These are phyloP conservation scores for Pogona vitticeps DNA, from an alignment of 2,113 vertebrate species.

Conservation along the genomic window DNA sequence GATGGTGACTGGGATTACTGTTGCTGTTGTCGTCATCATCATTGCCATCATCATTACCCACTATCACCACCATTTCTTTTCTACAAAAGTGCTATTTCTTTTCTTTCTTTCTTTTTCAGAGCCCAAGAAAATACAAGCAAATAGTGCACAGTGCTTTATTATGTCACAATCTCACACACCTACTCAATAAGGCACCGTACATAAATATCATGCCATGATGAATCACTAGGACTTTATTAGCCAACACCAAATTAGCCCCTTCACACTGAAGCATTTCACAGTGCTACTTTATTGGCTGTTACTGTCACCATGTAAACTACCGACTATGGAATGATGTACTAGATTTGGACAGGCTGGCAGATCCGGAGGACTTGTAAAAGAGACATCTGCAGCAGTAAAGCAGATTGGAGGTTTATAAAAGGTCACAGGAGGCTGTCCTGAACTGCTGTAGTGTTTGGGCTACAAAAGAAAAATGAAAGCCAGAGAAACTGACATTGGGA, in stretches of 20 bases:
- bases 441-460: constrained; percentile 43
- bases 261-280: constrained; percentile 66
- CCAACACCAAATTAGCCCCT: constrained; percentile 57
- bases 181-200: constrained; percentile 47
- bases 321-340: constrained; percentile 56
- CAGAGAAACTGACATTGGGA: background rate
- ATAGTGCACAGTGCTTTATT: constrained; percentile 23
- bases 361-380: constrained; percentile 67
- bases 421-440: constrained; percentile 20
- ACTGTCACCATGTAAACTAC: constrained; percentile 70
- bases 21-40: constrained; percentile 11
- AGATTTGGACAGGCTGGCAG: constrained; percentile 61
- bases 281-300: constrained; percentile 71
- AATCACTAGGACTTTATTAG: constrained; percentile 67
- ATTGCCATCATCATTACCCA: background rate
- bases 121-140: constrained; percentile 37
- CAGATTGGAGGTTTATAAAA: constrained; percentile 64
- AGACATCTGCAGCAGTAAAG: constrained; percentile 64
- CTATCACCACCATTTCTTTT: constrained; percentile 44
- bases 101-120: constrained; percentile 27
- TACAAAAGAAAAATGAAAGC: constrained; percentile 37
- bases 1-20: background rate
- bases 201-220: constrained; percentile 58
- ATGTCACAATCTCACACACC: constrained; percentile 48
- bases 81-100: constrained; percentile 21